Evolutionary conservation across 2,888 invertebrate genomes (phyloP), one percentile per base, ranked within the genome.

Genomic region (Yponomeuta cagnagella): DNA sequence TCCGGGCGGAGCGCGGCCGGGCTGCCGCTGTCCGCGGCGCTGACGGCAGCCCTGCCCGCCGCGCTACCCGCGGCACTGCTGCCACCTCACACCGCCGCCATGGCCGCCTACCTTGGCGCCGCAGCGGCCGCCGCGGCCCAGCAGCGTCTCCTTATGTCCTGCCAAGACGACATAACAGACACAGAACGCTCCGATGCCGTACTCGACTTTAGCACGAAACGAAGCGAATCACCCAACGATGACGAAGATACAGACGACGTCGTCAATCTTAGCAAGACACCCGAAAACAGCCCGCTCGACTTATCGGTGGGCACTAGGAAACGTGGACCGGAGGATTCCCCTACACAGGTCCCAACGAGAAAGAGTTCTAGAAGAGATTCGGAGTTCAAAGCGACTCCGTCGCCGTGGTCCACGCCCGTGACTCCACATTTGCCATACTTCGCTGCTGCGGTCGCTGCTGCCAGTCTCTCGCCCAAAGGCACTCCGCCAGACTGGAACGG

Each of bases 171-270:
- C 70, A 94, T 94, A 76, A 93, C 91, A 64, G 93, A 94, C 73
- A 83, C 94, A 72, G 93, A 94, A 63, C 94, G 95, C 72, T 86
- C 90, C 63, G 93, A 94, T 73, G 94, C 94, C 52, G 95, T 95
- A 58, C 88, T 97, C 71, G 96, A 97, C 87, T 97, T 97, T 80
- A 97, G 97, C 85, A 95, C 95, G 48, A 96, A 96, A 80, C 93
- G 95, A 76, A 87, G 90, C 72, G 89, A 88, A 75, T 90, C 93
- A 73, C 83, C 93, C 71, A 80, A 92, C 72, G 90, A 93, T 72
- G 83, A 93, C 73, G 93, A 93, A 72, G 93, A 94, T 37, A 94
- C 94, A 64, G 93, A 94, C 74, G 95, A 96, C 74, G 95, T 94
- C 58, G 93, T 96, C 73, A 96, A 96, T 83, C 92, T 96, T 68